Evolutionary conservation across 2,888 invertebrate genomes (phyloP).

Genomic region (Desoria tigrina): DNA sequence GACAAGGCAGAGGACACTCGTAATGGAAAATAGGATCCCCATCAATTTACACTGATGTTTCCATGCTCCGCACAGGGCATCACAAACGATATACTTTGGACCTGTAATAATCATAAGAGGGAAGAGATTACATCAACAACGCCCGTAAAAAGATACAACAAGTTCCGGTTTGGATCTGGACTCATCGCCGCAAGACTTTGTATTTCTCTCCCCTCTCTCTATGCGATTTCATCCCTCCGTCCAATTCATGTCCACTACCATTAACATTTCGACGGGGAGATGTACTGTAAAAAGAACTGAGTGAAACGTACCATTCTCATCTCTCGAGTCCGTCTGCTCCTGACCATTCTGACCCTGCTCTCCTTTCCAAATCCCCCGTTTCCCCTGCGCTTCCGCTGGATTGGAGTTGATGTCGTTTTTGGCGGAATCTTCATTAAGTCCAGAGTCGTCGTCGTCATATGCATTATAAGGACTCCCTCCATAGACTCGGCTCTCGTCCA

Average conservation of each 20-base stretch:
- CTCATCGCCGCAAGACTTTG: background rate
- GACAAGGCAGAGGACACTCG: conserved; percentile 53
- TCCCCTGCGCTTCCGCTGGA: conserved; percentile 50
- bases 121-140: conserved; percentile 25
- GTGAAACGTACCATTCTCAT: conserved; percentile 48
- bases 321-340: conserved; percentile 48
- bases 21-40: conserved; percentile 54
- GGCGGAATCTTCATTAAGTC: conserved; percentile 44
- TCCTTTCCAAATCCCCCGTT: conserved; percentile 52
- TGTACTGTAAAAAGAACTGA: background rate
- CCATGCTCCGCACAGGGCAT: conserved; percentile 54
- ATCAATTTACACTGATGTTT: conserved; percentile 54
- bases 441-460: conserved; percentile 44
- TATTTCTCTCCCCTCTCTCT: background rate
- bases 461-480: conserved; percentile 43
- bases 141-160: conserved; percentile 9
- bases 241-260: background rate
- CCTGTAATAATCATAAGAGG: conserved; percentile 43
- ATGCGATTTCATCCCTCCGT: background rate
- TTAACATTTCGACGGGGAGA: background rate
- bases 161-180: no score
- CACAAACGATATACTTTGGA: conserved; percentile 53
- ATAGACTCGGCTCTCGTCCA: conserved; percentile 51
- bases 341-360: conserved; percentile 46
- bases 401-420: conserved; percentile 41